Evolutionary conservation across 2,113 vertebrate genomes (phyloP), one percentile per base, ranked within the genome.

Genomic region (Equus przewalskii): DNA sequence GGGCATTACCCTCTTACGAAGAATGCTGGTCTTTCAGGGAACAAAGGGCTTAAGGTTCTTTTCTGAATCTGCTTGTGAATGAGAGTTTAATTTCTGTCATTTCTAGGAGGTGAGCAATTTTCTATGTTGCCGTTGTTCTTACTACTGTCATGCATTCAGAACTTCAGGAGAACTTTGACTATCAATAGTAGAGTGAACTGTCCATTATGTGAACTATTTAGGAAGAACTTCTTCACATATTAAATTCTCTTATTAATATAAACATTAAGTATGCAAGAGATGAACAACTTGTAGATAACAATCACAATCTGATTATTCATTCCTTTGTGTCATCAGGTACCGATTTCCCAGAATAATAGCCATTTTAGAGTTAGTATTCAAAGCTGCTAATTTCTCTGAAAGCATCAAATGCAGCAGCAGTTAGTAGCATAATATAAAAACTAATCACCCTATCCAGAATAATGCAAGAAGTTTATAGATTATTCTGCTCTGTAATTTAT

Each of bases 301-400:
- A 41, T n/a, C 6, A 41, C 69, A 75, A 86, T 78, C n/a, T 85
- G 69, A 72, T 78, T 51, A 91, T 92, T 92, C 36, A 58, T 91
- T 85, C 21, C 16, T 88, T 88, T 87, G 54, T 70, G n/a, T 72
- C 33, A 73, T 30, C 16, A 95, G 1, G n/a, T 51, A 89, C 64
- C 33, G 87, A 73, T 18, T 96, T 83, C 19, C 22, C 76, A 89
- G 24, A 84, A 87, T 60, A 36, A 73, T 0, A 91, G 67, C n/a
- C 19, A 72, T 81, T 89, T 95, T 56, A 78, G 69, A 65, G 76
- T 97, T 98, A 97, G 93, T 82, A 64, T 79, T 95, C 73, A 93
- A 94, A 98, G 96, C 89, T 33, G 70, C 49, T 82, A 49, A 75
- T 81, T 94, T 85, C 92, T 91, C 49, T 73, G n/a, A 90, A 91